These are phyloP conservation scores for Spodoptera littoralis DNA, from an alignment of 2,888 invertebrate genomes.

Conservation along the genomic window DNA sequence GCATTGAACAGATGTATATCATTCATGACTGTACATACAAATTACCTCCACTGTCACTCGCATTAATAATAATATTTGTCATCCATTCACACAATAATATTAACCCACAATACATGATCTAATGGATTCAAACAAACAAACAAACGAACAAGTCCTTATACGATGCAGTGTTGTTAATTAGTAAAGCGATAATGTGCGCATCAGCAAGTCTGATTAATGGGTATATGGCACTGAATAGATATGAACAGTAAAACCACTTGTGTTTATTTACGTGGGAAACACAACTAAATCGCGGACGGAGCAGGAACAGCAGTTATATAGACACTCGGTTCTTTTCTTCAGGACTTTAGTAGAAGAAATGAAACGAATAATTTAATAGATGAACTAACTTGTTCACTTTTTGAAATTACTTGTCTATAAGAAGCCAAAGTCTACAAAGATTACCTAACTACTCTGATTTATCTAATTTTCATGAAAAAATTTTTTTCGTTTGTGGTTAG, in stretches of 20 bases:
- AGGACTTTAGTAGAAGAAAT: background rate
- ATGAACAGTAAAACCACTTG: slow-evolving; percentile 7
- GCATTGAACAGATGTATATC: too few species aligned
- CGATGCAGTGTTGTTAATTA: slow-evolving; percentile 32
- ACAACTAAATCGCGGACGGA: too few species aligned
- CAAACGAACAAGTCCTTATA: slow-evolving; percentile 13
- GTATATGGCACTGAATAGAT: background rate
- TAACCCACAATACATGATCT: slow-evolving; percentile 20
- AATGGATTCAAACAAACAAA: slow-evolving; percentile 15
- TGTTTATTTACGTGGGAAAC: background rate
- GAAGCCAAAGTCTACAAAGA: too few species aligned
- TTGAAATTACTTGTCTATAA: too few species aligned
- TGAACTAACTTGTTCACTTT: too few species aligned
- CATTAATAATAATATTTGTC: background rate
- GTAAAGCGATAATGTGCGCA: slow-evolving; percentile 39
- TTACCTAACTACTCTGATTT: too few species aligned
- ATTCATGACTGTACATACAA: too few species aligned
- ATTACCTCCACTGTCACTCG: too few species aligned
- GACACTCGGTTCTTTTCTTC: too few species aligned
- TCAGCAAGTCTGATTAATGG: slow-evolving; percentile 36
- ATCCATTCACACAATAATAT: slow-evolving; percentile 5
- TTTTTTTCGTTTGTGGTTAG: background rate
- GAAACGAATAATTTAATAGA: background rate
- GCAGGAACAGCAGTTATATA: too few species aligned
- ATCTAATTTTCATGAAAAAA: background rate